Conservation (phyloP, 64 coral and sea anemone genomes). For the Montipora cactus region DNA sequence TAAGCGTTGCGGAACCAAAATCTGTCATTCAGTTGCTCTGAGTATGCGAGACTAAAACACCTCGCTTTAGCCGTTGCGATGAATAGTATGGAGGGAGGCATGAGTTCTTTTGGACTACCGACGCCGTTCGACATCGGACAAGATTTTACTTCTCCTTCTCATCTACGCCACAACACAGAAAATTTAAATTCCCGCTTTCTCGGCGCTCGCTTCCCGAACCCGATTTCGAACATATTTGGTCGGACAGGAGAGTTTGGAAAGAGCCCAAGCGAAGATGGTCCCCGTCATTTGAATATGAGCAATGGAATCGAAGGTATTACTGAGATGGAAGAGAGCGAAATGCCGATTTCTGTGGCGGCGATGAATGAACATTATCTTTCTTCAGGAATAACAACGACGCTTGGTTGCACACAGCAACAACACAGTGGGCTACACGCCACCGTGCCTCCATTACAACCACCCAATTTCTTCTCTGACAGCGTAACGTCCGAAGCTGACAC, state of each 20-base stretch:
- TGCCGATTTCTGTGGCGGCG: constrained; percentile 31
- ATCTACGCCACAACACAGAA: constrained; percentile 46
- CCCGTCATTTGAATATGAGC: constrained; percentile 39
- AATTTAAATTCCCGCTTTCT: constrained; percentile 49
- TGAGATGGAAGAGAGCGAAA: constrained; percentile 36
- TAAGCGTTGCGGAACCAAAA: constrained; percentile 57
- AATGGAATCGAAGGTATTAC: constrained; percentile 39
- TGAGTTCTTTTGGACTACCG: constrained; percentile 66
- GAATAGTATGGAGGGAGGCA: constrained; percentile 64
- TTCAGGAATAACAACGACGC: constrained; percentile 42
- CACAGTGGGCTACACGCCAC: constrained; percentile 18
- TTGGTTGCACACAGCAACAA: constrained; percentile 60
- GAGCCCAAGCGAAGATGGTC: constrained; percentile 6
- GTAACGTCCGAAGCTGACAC: constrained; percentile 23
- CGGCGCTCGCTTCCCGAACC: constrained; percentile 19
- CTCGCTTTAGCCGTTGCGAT: not conserved
- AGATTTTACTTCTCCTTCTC: constrained; percentile 42
- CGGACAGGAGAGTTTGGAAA: constrained; percentile 17
- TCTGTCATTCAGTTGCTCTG: constrained; percentile 69
- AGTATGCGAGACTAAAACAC: constrained; percentile 26
- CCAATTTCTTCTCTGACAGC: constrained; percentile 11
- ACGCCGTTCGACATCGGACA: constrained; percentile 47
- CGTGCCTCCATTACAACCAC: constrained; percentile 15
- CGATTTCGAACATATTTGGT: constrained; percentile 43
- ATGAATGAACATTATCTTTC: constrained; percentile 53